Conservation (phyloP, 2,113 vertebrate species). For the Beaufortia kweichowensis region DNA sequence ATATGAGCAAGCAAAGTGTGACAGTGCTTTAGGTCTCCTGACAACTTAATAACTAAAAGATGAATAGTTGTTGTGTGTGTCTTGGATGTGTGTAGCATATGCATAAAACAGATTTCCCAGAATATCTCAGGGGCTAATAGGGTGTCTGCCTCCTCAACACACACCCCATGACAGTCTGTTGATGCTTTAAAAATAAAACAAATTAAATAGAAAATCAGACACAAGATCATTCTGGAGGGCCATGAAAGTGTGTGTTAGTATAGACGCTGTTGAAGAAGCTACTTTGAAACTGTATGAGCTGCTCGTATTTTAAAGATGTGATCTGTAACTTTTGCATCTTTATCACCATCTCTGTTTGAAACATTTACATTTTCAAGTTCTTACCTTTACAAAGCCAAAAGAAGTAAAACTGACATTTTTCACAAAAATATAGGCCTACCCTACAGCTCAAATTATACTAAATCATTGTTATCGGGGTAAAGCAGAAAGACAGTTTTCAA, state of each 20-base stretch:
- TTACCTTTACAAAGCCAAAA: too few relatives aligned
- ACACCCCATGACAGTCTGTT: not conserved
- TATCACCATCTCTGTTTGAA: too few relatives aligned
- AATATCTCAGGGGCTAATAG: constrained; percentile 23
- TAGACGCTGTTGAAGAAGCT: not conserved
- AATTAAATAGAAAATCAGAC: not conserved
- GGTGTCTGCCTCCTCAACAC: not conserved
- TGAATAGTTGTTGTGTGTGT: constrained; percentile 26
- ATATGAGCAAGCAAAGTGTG: constrained; percentile 28
- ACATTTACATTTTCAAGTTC: too few relatives aligned
- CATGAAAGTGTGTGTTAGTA: not conserved
- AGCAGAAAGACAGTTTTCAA: too few relatives aligned
- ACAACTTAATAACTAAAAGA: constrained; percentile 33
- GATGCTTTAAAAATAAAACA: not conserved
- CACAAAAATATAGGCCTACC: too few relatives aligned
- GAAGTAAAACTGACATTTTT: too few relatives aligned
- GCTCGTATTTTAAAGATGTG: too few relatives aligned
- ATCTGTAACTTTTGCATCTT: too few relatives aligned
- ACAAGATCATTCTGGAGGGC: not conserved
- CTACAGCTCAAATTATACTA: too few relatives aligned
- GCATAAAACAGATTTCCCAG: constrained; percentile 28
- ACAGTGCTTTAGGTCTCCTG: constrained; percentile 24
- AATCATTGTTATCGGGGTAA: too few relatives aligned
- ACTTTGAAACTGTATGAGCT: not conserved
- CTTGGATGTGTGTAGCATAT: constrained; percentile 38